Percentiles rank a stretch among this genome's conserved stretches.
Evolutionary conservation across 2,888 invertebrate species (phyloP).

Genomic region (Tortrix viridana): DNA sequence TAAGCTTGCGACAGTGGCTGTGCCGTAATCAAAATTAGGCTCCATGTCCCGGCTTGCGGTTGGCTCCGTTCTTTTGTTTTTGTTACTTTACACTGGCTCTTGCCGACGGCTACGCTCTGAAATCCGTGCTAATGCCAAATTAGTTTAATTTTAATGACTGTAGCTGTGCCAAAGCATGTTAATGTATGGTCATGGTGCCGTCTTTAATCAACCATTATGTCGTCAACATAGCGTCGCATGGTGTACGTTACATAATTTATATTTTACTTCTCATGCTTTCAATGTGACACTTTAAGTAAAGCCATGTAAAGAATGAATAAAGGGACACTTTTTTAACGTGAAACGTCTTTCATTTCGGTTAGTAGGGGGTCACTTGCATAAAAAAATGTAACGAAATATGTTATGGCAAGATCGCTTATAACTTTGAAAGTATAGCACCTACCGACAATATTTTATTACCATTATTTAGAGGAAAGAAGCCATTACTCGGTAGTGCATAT

Average conservation of each 20-base stretch:
- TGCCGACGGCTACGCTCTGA: conserved; percentile 14
- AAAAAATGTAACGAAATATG: too few relatives aligned
- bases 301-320: too few relatives aligned
- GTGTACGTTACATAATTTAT: not conserved
- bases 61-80: conserved; percentile 28
- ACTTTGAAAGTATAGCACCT: too few relatives aligned
- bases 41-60: conserved; percentile 38
- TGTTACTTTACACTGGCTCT: conserved; percentile 13
- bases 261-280: not conserved
- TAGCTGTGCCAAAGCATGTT: conserved; percentile 22
- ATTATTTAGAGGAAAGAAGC: too few relatives aligned
- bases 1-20: conserved; percentile 51
- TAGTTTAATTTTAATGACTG: conserved; percentile 23
- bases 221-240: conserved; percentile 4
- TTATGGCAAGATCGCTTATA: too few relatives aligned
- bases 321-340: too few relatives aligned
- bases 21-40: conserved; percentile 49
- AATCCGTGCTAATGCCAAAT: conserved; percentile 33
- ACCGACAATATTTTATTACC: too few relatives aligned
- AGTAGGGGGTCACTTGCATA: too few relatives aligned
- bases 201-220: conserved; percentile 13
- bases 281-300: too few relatives aligned
- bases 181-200: conserved; percentile 1
- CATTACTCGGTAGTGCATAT: too few relatives aligned
- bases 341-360: too few relatives aligned